Base-by-base conservation (phyloP, 1,140 invertebrate species). In the Magallana angulata region DNA sequence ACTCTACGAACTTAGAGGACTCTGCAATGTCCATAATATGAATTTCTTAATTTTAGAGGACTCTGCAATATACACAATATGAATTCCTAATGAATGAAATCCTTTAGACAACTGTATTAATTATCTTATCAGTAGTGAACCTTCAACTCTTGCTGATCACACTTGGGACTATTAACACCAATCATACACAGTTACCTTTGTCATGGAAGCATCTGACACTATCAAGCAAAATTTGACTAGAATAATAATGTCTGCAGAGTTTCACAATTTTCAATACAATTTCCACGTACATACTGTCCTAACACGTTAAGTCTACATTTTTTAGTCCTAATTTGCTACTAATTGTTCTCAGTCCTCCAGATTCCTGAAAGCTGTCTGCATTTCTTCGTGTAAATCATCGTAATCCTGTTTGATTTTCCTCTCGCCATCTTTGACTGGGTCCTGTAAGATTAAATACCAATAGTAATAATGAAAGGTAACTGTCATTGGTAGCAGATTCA, bases 371-470 rank as follows among this genome's bases (percentile, higher is more conserved):
- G 98, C 93, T 85, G 91, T 91, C 85, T 93, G 92, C 92, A 95
- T 95, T 91, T 95, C 94, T 91, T 95, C 94, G 89, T 94, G 90
- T 11, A 95, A 92, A 87, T 95, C 94, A 68, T 95, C 99, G 94
- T 98, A 99, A 93, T 99, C 98, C 80, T 97, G 97, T 95, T 98
- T 98, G 94, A 99, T 99, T 95, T 99, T 99, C 3, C 97, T 96
- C 95, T 99, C 99, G 60, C 98, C 98, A 90, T 99, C 98, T 96
- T 99, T 99, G 9, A 98, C 97, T 60, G 99, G 99, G 95, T 99
- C 98, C 97, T 99, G 93, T 2, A 86, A 96, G 93, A 82, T 91
- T 92, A 59, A 90, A 87, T 90, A 92, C 90, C 91, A 89, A 85
- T 76, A 14, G 36, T 48, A 4, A 24, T 24, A 24, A 24, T 24